Base-by-base conservation (phyloP, 2,113 vertebrate species). In the Entomyzon cyanotis region DNA sequence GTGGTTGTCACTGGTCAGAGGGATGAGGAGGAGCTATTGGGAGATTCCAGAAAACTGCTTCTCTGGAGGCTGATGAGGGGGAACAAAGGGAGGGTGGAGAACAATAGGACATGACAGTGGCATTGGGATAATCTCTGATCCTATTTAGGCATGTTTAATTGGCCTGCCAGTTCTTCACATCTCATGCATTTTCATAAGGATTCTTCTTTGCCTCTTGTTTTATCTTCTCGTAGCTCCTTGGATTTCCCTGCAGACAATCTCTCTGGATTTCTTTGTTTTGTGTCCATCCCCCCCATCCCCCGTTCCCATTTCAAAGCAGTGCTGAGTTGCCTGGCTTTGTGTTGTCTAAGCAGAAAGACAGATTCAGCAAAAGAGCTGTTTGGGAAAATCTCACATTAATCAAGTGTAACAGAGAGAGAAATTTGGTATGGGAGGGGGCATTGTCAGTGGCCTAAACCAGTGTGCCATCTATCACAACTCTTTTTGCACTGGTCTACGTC, bases 141-240 rank as follows among this genome's bases (percentile, higher is more conserved):
- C 21, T 84, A 35, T 95, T 93, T 85, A 87, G 78, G 44, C 42
- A 12, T 30, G 27, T 64, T 96, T 96, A 93, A 96, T 92, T 94
- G 90, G 83, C 73, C 86, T 95, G 93, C 82, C 92, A 93, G 41
- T 79, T 97, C 86, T 93, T 77, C 65, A 84, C 53, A 49, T 84
- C 86, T 96, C 76, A 87, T 93, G 86, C 76, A 91, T 96, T 97
- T 96, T 96, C 90, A 93, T 97, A 65, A 96, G 65, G 67, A n/a
- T 84, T 75, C 58, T 73, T 90, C 56, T 88, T 86, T 75, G 73
- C 73, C 44, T 96, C 64, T 80, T 8, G 0, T 81, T 88, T 90
- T 89, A 56, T 91, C 79, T 92, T 86, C 60, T 77, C 3, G 8
- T 80, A 49, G 82, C 56, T 94, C 60, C 52, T 63, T 75, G 80